Percentiles rank a stretch among this genome's conserved stretches.
These are phyloP conservation scores for Myopa tessellatipennis DNA, from an alignment of 2,888 invertebrate species.

Conservation along the genomic window DNA sequence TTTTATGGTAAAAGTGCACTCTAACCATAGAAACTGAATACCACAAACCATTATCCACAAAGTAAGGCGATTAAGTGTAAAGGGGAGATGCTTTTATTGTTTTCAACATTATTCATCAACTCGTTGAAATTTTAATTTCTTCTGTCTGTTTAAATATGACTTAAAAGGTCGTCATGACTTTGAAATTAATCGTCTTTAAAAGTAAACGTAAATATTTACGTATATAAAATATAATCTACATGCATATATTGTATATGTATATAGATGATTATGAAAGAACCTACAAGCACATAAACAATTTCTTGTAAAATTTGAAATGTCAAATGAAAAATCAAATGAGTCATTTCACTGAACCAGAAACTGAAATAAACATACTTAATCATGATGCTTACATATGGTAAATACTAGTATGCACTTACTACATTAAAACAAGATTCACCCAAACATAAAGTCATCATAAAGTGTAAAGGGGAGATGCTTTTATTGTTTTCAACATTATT, in stretches of 20 bases:
- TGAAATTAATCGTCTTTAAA: not conserved
- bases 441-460: no score
- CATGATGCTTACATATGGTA: no score
- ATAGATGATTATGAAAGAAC: not conserved
- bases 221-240: not conserved
- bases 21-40: not conserved
- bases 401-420: no score
- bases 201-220: not conserved
- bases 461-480: not conserved
- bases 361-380: no score
- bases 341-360: no score
- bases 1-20: not conserved
- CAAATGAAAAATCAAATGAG: no score
- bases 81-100: not conserved
- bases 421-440: no score
- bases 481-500: not conserved
- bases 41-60: not conserved
- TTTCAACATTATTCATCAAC: not conserved
- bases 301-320: not conserved
- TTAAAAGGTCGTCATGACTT: not conserved
- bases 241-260: not conserved
- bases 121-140: not conserved
- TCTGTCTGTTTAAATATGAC: not conserved
- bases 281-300: not conserved
- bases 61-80: not conserved